Base-by-base conservation (phyloP, 2,888 invertebrate species). In the Sinodicranocentrus sp. region DNA sequence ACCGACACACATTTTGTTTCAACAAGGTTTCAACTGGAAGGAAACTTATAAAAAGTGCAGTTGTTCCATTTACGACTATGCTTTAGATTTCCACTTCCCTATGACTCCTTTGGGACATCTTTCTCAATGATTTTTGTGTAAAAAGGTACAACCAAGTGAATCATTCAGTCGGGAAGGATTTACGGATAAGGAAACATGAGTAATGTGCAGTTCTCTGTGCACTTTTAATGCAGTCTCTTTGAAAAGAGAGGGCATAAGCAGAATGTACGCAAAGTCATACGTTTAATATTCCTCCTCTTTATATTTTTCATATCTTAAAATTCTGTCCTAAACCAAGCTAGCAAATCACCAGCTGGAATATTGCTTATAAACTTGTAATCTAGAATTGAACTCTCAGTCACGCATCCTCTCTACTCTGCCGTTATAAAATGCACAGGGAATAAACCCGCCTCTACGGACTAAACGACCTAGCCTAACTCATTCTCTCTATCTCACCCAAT, bases 41-140 rank as follows among this genome's bases (percentile, higher is more conserved):
- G 39, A 39, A 13, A 5, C n/a, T n/a, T n/a, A n/a, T 39, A 39
- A 39, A 13, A 5, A 8, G 13, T 39, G 13, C 39, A 13, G 5
- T 8, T 39, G 13, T 39, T 39, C 39, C 39, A 8, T 39, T 39
- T 39, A 39, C 13, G 13, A 13, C 5, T 39, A 39, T 39, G 39
- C 39, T 52, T 52, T 19, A 52, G 2, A 8, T 52, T 19, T 52
- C 19, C 48, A 15, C 17, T 48, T 48, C 48, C 52, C 52, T 52
- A 52, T 19, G 52, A 52, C 52, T 52, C 52, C 52, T 52, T 52
- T n/a, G 52, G 52, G 52, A 52, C 19, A n/a, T 2, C 19, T 52
- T 52, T n/a, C 39, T 5, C 39, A 13, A 39, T 39, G n/a, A 19
- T 39, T 52, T 52, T 19, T 19, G 52, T n/a, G 52, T 2, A 19